Evolutionary conservation across 2,888 invertebrate species (phyloP).

Genomic region (Orchesellides sinensis): DNA sequence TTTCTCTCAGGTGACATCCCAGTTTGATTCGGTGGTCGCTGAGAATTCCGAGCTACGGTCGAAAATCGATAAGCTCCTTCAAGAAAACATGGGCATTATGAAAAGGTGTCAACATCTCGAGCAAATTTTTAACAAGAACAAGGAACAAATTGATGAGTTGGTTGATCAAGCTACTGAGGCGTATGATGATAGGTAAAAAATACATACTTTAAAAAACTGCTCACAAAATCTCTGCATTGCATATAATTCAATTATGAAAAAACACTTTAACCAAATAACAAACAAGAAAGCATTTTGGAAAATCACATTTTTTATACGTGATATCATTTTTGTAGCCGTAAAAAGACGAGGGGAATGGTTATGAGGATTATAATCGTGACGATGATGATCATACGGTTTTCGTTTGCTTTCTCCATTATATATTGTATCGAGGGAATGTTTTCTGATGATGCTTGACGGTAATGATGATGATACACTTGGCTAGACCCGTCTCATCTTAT

Average conservation of each 20-base stretch:
- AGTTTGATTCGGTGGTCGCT: constrained; percentile 73
- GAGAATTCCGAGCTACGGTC: constrained; percentile 66
- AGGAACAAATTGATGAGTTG: constrained; percentile 69
- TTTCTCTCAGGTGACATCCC: constrained; percentile 68
- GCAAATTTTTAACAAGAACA: constrained; percentile 59
- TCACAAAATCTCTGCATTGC: neutral
- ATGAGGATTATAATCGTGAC: constrained; percentile 44
- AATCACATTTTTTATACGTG: neutral
- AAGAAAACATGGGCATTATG: constrained; percentile 72
- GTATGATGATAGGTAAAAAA: constrained; percentile 72
- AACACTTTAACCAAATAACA: neutral
- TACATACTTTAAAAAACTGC: neutral
- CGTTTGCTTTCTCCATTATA: too few species aligned
- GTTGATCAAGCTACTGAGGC: constrained; percentile 72
- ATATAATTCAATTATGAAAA: constrained; percentile 18
- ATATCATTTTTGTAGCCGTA: constrained; percentile 7
- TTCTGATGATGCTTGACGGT: constrained; percentile 12
- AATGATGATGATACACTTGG: constrained; percentile 27
- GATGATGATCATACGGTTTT: constrained; percentile 12
- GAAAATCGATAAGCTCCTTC: constrained; percentile 68
- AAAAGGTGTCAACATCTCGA: constrained; percentile 64
- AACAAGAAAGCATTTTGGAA: too few species aligned
- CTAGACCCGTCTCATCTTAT: neutral
- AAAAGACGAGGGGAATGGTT: constrained; percentile 15
- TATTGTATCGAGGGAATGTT: too few species aligned